Conservation (phyloP, 23 tunicate genomes). For the Halocynthia aurantium region DNA sequence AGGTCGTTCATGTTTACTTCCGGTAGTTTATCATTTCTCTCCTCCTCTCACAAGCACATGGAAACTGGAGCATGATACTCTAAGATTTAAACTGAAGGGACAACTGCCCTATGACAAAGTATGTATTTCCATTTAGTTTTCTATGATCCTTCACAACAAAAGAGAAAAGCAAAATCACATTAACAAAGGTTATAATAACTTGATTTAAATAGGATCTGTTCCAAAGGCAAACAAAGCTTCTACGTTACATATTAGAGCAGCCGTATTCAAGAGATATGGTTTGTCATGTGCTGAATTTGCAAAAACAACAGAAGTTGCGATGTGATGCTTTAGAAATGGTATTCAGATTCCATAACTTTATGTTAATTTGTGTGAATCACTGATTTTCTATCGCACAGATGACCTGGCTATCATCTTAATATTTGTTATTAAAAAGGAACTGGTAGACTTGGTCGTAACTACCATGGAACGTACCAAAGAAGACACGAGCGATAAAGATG, state of each 20-base stretch:
- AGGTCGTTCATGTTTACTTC: slow-evolving; percentile 58
- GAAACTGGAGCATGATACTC: slow-evolving; percentile 65
- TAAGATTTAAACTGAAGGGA: slow-evolving; percentile 40
- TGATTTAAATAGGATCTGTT: slow-evolving; percentile 50
- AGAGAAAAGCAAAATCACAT: neutral
- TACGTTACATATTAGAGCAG: slow-evolving; percentile 55
- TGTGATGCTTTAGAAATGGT: slow-evolving; percentile 46
- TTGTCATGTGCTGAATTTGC: slow-evolving; percentile 53
- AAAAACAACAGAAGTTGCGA: slow-evolving; percentile 59
- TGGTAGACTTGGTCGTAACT: slow-evolving; percentile 46
- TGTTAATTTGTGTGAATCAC: neutral
- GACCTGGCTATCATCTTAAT: no score
- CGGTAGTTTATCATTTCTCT: slow-evolving; percentile 62
- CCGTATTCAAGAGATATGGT: slow-evolving; percentile 64
- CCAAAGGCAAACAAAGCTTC: slow-evolving; percentile 45
- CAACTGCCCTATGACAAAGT: slow-evolving; percentile 75
- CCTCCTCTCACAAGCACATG: slow-evolving; percentile 56
- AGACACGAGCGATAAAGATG: slow-evolving; percentile 10
- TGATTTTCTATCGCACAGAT: no score
- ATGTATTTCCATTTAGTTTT: neutral
- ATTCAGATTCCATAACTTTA: neutral
- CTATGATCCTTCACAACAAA: neutral
- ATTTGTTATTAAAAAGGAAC: slow-evolving; percentile 24
- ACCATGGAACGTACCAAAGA: slow-evolving; percentile 28
- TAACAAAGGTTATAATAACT: neutral